phyloP scores from a whole-genome alignment of 1,140 invertebrate genomes.

The Chelonus insularis region DNA sequence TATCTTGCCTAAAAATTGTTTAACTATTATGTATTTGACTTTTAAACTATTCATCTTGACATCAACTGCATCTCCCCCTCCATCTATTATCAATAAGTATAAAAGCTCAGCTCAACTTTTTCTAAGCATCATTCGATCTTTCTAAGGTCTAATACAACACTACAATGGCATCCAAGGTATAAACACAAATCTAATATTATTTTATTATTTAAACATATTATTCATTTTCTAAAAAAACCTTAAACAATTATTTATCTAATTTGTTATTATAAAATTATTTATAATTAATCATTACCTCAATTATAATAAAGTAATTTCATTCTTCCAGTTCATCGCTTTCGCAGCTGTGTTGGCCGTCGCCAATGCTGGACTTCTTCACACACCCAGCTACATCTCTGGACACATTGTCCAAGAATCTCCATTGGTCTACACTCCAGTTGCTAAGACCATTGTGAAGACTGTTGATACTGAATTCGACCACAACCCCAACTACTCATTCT shows the following conservation, averaged over 20 bases:
- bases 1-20: too few relatives aligned
- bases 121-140: background rate
- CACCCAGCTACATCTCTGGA: constrained; percentile 20
- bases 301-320: background rate
- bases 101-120: background rate
- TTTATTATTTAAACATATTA: background rate
- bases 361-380: constrained; percentile 35
- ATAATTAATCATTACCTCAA: background rate
- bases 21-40: too few relatives aligned
- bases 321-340: constrained; percentile 26
- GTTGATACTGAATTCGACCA: constrained; percentile 23
- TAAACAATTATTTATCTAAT: background rate
- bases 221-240: too few relatives aligned
- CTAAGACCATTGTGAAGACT: background rate
- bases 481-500: constrained; percentile 26
- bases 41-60: background rate
- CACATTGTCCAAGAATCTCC: background rate
- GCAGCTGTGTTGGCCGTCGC: constrained; percentile 38
- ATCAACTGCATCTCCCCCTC: background rate
- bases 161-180: constrained; percentile 30
- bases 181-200: too few relatives aligned
- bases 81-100: background rate
- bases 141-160: background rate
- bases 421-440: constrained; percentile 21
- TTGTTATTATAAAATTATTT: background rate